Conservation (phyloP, 2,888 invertebrate genomes). For the Volucella bombylans region DNA sequence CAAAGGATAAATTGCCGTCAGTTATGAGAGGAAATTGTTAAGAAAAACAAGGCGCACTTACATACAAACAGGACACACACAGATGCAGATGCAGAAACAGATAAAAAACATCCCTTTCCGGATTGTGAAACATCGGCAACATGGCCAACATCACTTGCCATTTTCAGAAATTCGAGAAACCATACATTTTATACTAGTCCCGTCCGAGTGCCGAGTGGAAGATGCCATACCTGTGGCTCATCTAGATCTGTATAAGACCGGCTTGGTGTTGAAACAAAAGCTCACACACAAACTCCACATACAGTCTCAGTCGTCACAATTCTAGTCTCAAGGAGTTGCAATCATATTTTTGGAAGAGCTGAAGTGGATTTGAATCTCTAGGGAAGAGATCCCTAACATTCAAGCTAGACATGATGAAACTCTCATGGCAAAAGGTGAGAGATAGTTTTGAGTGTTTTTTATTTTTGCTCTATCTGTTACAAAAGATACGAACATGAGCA, state of each 20-base stretch:
- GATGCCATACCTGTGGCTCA: neutral
- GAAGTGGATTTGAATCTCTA: too few relatives aligned
- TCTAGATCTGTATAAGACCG: neutral
- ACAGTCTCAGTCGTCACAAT: neutral
- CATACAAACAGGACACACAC: neutral
- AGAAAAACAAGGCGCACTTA: neutral
- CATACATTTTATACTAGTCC: conserved; percentile 17
- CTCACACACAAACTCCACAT: neutral
- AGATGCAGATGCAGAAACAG: neutral
- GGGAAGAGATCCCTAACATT: too few relatives aligned
- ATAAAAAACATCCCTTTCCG: too few relatives aligned
- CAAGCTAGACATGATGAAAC: too few relatives aligned
- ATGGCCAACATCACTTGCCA: conserved; percentile 5
- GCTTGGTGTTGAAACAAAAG: too few relatives aligned
- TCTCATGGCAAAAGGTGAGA: too few relatives aligned
- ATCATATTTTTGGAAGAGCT: neutral
- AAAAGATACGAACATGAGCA: too few relatives aligned
- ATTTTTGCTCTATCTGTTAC: too few relatives aligned
- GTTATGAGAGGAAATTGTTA: conserved; percentile 40
- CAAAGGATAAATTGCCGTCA: conserved; percentile 42
- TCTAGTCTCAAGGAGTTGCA: neutral
- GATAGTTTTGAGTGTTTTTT: too few relatives aligned
- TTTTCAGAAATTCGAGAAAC: neutral
- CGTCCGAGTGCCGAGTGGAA: neutral
- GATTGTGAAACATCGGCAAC: neutral